phyloP scores from a whole-genome alignment of 2,888 invertebrate species.

The Phytoseiulus persimilis region DNA sequence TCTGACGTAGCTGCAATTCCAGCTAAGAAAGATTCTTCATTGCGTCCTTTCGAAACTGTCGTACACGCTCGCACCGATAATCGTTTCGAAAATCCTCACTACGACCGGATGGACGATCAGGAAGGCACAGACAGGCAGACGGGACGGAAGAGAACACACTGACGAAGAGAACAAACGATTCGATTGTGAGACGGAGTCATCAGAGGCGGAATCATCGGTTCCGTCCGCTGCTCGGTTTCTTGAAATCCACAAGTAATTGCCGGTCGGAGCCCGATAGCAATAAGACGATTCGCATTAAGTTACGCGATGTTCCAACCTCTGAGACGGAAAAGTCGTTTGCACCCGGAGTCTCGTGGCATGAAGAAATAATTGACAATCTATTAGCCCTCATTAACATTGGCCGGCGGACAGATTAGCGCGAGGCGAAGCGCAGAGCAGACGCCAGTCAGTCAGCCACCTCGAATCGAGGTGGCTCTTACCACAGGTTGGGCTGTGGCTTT shows the following conservation, averaged over 20 bases:
- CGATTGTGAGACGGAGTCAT: neutral
- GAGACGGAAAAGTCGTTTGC: neutral
- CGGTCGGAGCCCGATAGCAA: neutral
- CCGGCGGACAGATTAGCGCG: slow-evolving; percentile 28
- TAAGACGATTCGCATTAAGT: neutral
- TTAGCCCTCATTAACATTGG: slow-evolving; percentile 39
- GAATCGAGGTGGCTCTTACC: neutral
- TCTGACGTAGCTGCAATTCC: too few species aligned
- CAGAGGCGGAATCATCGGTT: neutral
- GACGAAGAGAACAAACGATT: neutral
- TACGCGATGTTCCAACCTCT: neutral
- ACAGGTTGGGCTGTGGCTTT: neutral
- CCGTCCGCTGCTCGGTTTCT: neutral
- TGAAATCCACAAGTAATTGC: slow-evolving; percentile 39
- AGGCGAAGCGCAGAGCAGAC: neutral
- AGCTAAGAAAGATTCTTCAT: neutral
- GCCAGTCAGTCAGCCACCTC: neutral
- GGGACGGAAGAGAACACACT: too few species aligned
- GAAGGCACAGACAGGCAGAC: too few species aligned
- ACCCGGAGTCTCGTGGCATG: slow-evolving; percentile 16
- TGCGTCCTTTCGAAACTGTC: neutral
- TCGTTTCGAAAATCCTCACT: neutral
- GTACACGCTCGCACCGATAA: neutral
- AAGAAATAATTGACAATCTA: slow-evolving; percentile 37
- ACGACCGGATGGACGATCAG: neutral